Base-by-base conservation (phyloP, 30 jellyfish, hydroid and myxozoan genomes). In the Rhopilema esculentum region DNA sequence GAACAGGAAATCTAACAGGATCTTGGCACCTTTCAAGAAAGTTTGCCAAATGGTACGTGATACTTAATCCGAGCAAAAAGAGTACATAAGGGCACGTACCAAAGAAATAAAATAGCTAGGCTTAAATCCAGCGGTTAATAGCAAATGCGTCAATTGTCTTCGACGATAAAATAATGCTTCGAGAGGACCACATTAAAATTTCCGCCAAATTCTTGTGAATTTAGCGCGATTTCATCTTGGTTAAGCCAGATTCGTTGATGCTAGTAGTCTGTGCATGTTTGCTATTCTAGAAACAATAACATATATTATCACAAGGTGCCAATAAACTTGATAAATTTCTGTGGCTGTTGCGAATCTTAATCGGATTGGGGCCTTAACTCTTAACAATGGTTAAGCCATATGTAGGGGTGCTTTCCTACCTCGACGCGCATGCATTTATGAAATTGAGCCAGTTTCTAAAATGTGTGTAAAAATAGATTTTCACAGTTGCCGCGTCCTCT, bases 101-200 rank as follows among this genome's bases (percentile, higher is more conserved):
- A 70, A 28, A 19, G 80, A 28, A 30, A 24, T 15, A 70, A 24
- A 30, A 17, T 24, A 70, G 80, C 62, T 27, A 70, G 65, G 26
- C 28, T 52, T 16, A 27, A 70, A 70, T 70, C 80, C 80, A 0
- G 22, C 20, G 80, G 49, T 70, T 63, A 70, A 63, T 19, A 28
- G 16, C 49, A 70, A 70, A 70, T 70, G 64, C 80, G 64, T 28
- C 80, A 70, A 70, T 27, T 70, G 49, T 70, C 64, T 70, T 28
- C 65, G 49, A 70, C 27, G 80, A 70, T 27, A 27, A 8, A 27
- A n/a, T 28, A 70, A 70, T 70, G 64, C 64, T 15, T 17, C 40
- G 64, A 19, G 23, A 30, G 27, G 63, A 28, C 80, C 80, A 70
- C 80, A 70, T 27, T 1, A 70, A 15, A 70, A 52, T 27, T 4